A percentile compares a stretch with the other conserved stretches of the same genome.
Conservation (phyloP, 2,113 vertebrate species). For the Okapia johnstoni region DNA sequence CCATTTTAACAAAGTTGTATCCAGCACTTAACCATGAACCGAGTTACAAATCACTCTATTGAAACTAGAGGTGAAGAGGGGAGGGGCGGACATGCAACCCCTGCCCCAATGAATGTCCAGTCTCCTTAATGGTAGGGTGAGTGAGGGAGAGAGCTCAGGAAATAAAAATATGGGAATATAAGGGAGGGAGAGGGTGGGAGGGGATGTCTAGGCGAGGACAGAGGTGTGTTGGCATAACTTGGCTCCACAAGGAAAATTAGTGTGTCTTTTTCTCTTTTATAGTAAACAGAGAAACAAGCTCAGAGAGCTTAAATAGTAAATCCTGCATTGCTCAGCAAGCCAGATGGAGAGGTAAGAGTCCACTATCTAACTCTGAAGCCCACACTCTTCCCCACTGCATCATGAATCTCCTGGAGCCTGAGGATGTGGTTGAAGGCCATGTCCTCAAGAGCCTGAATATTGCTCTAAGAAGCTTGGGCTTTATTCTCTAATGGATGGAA, state of each 20-base stretch:
- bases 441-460: neutral
- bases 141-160: neutral
- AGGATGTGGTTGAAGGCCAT: neutral
- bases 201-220: neutral
- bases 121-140: neutral
- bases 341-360: neutral
- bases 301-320: neutral
- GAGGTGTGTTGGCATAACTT: neutral
- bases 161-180: neutral
- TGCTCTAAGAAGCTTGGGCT: neutral
- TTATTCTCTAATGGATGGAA: neutral
- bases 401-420: neutral
- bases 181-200: neutral
- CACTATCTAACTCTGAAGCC: neutral
- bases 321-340: neutral
- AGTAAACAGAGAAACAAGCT: neutral
- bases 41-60: neutral
- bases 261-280: neutral
- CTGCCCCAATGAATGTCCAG: neutral
- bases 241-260: neutral
- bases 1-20: neutral
- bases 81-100: neutral
- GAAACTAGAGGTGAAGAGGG: neutral
- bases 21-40: neutral
- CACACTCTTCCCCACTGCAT: neutral